Conservation (phyloP, 2,797 vertebrate genomes). For the Cryptoblepharus egeriae region DNA sequence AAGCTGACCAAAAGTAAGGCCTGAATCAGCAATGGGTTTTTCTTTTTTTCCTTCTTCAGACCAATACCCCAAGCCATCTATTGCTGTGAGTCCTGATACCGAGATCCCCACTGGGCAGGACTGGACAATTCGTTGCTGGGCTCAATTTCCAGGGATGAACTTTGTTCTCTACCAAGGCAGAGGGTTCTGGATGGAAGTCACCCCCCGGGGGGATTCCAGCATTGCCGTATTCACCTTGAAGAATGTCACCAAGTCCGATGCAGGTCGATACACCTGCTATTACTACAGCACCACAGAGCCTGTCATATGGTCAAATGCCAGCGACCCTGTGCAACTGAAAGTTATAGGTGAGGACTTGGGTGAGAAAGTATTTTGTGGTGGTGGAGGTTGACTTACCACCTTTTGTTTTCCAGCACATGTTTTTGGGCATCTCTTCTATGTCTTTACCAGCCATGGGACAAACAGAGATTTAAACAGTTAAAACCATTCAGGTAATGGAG, state of each 20-base stretch:
- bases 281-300: constrained; percentile 8
- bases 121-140: constrained; percentile 6
- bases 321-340: background rate
- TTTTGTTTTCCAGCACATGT: background rate
- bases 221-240: constrained; percentile 1
- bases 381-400: too few species aligned
- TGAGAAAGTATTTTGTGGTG: too few species aligned
- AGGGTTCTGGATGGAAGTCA: constrained; percentile 20
- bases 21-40: background rate
- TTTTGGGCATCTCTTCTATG: background rate
- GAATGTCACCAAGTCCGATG: background rate
- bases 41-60: background rate
- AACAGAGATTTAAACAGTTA: background rate
- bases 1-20: background rate
- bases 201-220: constrained; percentile 3
- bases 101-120: constrained; percentile 7
- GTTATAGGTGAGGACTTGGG: constrained; percentile 1
- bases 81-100: background rate
- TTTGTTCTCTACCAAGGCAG: constrained; percentile 40
- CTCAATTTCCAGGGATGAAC: background rate
- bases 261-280: constrained; percentile 33
- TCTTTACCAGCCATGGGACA: background rate
- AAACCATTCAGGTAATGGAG: background rate
- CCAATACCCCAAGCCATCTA: background rate
- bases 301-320: background rate